Conservation (phyloP, 2,888 invertebrate species). For the Neria commutata region DNA sequence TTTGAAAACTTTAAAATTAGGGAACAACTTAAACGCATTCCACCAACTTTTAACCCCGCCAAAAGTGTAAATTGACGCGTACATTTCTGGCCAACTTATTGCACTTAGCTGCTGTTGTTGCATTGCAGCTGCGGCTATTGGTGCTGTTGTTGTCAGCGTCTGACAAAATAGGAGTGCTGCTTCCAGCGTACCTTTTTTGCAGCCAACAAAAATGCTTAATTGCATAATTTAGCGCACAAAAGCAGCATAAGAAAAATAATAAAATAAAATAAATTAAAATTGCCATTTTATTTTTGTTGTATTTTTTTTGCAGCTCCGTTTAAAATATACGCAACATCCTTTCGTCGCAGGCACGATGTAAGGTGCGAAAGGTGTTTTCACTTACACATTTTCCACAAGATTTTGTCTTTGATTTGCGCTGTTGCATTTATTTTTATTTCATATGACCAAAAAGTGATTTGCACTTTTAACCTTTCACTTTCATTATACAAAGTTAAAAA, state of each 20-base stretch:
- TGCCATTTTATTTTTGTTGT: neutral
- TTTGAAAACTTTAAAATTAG: too few relatives aligned
- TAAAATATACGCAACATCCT: neutral
- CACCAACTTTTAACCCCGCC: conserved; percentile 16
- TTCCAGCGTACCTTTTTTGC: too few relatives aligned
- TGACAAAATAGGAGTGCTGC: neutral
- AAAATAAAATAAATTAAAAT: neutral
- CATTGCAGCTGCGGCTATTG: neutral
- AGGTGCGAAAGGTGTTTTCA: too few relatives aligned
- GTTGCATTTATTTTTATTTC: too few relatives aligned
- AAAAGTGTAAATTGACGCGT: conserved; percentile 11
- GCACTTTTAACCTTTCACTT: conserved; percentile 41
- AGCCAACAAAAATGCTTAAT: neutral
- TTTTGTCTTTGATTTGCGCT: too few relatives aligned
- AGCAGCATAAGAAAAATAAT: neutral
- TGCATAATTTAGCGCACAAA: neutral
- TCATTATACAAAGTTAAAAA: conserved; percentile 24
- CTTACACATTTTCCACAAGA: too few relatives aligned
- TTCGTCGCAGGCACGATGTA: neutral
- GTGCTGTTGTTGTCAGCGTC: neutral
- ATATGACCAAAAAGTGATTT: too few relatives aligned
- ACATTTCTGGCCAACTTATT: neutral
- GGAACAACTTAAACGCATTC: too few relatives aligned
- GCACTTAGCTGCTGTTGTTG: neutral
- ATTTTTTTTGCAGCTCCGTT: too few relatives aligned